Evolutionary conservation across 1,140 invertebrate species (phyloP).

Genomic region (Drosophila arizonae): DNA sequence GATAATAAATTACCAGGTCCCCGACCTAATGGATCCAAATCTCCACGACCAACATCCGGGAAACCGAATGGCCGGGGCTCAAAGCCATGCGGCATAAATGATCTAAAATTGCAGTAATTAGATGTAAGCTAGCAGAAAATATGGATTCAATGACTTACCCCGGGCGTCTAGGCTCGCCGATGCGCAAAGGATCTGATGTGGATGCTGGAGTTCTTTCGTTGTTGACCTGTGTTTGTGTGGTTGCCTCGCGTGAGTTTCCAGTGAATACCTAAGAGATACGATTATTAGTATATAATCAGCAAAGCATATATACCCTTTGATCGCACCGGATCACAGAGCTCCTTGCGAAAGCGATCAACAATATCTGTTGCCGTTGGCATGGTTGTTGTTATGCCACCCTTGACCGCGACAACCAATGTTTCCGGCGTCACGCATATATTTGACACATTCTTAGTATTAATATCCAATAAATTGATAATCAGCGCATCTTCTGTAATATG

Average conservation of each 20-base stretch:
- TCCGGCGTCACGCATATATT: constrained; percentile 83
- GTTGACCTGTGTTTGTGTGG: constrained; percentile 66
- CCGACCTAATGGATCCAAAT: constrained; percentile 89
- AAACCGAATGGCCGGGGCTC: constrained; percentile 77
- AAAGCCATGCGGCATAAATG: constrained; percentile 48
- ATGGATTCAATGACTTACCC: constrained; percentile 36
- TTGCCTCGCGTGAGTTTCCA: constrained; percentile 62
- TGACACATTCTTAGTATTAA: constrained; percentile 80
- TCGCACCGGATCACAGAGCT: constrained; percentile 83
- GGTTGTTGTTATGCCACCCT: constrained; percentile 82
- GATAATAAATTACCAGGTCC: constrained; percentile 90
- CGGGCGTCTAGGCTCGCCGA: constrained; percentile 60
- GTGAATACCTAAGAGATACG: constrained; percentile 56
- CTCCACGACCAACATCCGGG: constrained; percentile 86
- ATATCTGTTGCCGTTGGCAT: constrained; percentile 83
- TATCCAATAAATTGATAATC: constrained; percentile 86
- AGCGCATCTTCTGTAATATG: constrained; percentile 86
- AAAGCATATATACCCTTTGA: neutral
- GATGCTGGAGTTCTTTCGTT: constrained; percentile 3
- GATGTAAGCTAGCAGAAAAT: neutral
- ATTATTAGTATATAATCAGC: neutral
- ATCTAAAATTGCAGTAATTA: constrained; percentile 23
- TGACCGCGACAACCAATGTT: constrained; percentile 73
- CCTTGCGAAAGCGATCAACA: constrained; percentile 82
- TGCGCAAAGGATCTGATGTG: constrained; percentile 58